Conservation (phyloP, 2,797 vertebrate species). For the Alcedo atthis region DNA sequence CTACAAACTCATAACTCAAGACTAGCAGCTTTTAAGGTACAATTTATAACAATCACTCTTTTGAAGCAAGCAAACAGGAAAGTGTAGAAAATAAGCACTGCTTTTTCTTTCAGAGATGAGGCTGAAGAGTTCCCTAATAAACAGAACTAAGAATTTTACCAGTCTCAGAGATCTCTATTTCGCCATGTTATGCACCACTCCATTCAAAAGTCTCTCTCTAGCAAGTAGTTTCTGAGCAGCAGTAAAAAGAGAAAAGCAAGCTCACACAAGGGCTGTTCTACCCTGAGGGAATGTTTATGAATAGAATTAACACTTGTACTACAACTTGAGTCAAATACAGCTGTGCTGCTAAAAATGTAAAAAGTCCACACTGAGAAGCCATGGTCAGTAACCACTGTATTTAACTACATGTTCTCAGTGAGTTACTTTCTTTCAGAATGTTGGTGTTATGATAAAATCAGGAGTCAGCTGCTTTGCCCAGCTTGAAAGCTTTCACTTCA, state of each 20-base stretch:
- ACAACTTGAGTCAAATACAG: not conserved
- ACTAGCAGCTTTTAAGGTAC: not conserved
- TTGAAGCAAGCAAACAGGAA: not conserved
- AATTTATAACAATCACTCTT: not conserved
- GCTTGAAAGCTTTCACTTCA: not conserved
- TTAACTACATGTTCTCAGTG: not conserved
- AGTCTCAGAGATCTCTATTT: not conserved
- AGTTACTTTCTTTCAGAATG: not conserved
- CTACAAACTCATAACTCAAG: not conserved
- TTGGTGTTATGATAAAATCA: not conserved
- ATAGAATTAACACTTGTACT: not conserved
- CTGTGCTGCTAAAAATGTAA: not conserved
- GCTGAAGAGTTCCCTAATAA: not conserved
- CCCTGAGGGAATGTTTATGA: accelerated
- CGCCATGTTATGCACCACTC: not conserved
- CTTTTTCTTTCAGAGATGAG: not conserved
- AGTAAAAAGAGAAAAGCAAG: not conserved
- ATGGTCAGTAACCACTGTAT: not conserved
- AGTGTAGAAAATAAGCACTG: not conserved
- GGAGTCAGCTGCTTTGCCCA: not conserved
- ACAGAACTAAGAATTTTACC: not conserved
- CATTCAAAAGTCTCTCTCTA: not conserved
- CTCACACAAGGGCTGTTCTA: not conserved
- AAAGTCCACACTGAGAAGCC: not conserved
- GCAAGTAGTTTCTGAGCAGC: not conserved